Evolutionary conservation across 2,113 vertebrate species (phyloP), one percentile per base, ranked within the genome.

Genomic region (Cavia porcellus): DNA sequence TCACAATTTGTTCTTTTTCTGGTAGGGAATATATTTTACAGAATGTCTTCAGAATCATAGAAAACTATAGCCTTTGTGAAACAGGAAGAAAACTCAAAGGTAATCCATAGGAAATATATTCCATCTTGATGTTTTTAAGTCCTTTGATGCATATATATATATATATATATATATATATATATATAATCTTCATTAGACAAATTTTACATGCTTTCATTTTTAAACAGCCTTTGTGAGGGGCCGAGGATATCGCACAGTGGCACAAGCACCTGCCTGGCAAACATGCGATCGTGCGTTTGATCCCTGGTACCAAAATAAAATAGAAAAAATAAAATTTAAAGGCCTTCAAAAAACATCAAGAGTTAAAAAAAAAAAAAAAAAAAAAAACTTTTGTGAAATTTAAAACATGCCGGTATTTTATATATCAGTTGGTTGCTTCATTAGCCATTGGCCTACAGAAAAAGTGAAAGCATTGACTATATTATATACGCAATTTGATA

Each of bases 391-490:
- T 2, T 9, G 74, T 22, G 3, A 61, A 75, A 87, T 84, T 90
- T 93, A 81, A 68, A 45, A 24, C 82, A 61, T 68, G 24, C 5
- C 38, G 90, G 57, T 19, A 94, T 66, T 95, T 84, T 15, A 77
- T 70, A 95, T 94, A 64, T 8, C 0, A 95, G 38, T 88, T 98
- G 52, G 94, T 98, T 97, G 81, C 97, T 97, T 97, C 61, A 86
- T 96, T 97, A 92, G 35, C 84, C 61, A 86, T 95, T 97, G 92
- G 30, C 84, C 55, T 93, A 84, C 25, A 90, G 45, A 68, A 9
- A 88, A 95, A 97, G 85, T 90, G 96, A 95, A 92, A 97, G 80
- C 88, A 94, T 52, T 70, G 3, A 84, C 11, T 94, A 50, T 66
- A 85, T 72, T 64, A 57, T 25, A 11, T 86, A 90, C 28, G 5